Percentiles rank a stretch among this genome's conserved stretches.
Evolutionary conservation across 1,140 invertebrate species (phyloP).

Genomic region (Bombyx mori): ASM3026992v2 NC_085112.1:8679001-8679500

Average conservation of each 20-base stretch:
- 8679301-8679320: conserved; percentile 28
- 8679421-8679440: conserved; percentile 11
- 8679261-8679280: conserved; percentile 29
- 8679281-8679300: conserved; percentile 23
- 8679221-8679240: conserved; percentile 22
- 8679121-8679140: conserved; percentile 21
- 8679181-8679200: conserved; percentile 17
- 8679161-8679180: conserved; percentile 14
- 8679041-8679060: conserved; percentile 17
- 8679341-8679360: conserved; percentile 16
- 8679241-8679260: conserved; percentile 25
- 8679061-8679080: conserved; percentile 17
- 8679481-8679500: conserved; percentile 21
- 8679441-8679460: conserved; percentile 24
- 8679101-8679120: conserved; percentile 18
- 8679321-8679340: conserved; percentile 14
- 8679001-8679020: conserved; percentile 8
- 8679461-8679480: conserved; percentile 15
- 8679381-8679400: conserved; percentile 20
- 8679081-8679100: conserved; percentile 17
- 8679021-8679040: conserved; percentile 15
- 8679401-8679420: conserved; percentile 21
- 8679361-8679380: conserved; percentile 24
- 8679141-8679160: conserved; percentile 8
- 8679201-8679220: conserved; percentile 17